A percentile compares a stretch with the other conserved stretches of the same genome.
These are phyloP conservation scores for Dastarcus helophoroides DNA, from an alignment of 2,888 invertebrate genomes.

Conservation along the genomic window DNA sequence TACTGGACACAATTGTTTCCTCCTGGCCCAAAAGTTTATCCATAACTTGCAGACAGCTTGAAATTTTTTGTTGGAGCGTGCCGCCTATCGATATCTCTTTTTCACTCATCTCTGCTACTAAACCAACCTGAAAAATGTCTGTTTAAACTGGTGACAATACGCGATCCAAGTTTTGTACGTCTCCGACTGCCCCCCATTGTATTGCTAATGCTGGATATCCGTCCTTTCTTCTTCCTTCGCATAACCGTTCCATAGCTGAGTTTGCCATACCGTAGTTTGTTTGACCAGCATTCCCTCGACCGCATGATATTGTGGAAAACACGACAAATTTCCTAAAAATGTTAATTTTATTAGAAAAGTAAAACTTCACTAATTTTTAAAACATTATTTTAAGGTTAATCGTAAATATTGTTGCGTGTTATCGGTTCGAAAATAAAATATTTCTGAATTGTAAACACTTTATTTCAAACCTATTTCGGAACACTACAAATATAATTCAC, in stretches of 20 bases:
- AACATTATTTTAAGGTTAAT: too few species aligned
- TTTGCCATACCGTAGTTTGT: conserved; percentile 86
- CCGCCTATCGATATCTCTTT: conserved; percentile 40
- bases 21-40: conserved; percentile 58
- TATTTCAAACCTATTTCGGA: too few species aligned
- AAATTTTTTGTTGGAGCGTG: conserved; percentile 53
- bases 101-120: conserved; percentile 44
- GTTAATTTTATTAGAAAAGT: too few species aligned
- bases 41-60: conserved; percentile 47
- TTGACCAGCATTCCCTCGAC: conserved; percentile 85
- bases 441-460: too few species aligned
- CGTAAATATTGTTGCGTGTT: too few species aligned
- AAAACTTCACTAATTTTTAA: too few species aligned
- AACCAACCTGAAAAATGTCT: conserved; percentile 42
- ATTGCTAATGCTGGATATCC: conserved; percentile 73
- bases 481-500: too few species aligned
- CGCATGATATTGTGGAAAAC: conserved; percentile 86
- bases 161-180: too few species aligned
- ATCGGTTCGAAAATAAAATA: too few species aligned
- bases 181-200: conserved; percentile 90
- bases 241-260: conserved; percentile 80
- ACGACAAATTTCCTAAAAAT: conserved; percentile 63
- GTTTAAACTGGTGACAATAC: not conserved
- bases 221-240: conserved; percentile 56
- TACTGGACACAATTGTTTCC: conserved; percentile 53